Evolutionary conservation across 2,113 vertebrate genomes (phyloP), one percentile per base, ranked within the genome.

Genomic region (Tenrec ecaudatus): DNA sequence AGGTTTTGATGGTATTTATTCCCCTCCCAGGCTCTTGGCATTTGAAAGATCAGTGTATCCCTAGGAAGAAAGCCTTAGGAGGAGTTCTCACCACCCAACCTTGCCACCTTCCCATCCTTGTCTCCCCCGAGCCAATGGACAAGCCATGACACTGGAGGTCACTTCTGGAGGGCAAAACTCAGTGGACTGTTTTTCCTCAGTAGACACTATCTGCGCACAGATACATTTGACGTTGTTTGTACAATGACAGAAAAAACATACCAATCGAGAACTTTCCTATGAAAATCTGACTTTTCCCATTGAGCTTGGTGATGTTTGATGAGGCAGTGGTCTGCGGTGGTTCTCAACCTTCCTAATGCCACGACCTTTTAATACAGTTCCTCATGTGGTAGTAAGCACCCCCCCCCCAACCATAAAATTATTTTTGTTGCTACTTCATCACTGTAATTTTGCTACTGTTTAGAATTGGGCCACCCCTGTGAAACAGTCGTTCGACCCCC

Each of bases 21-120:
- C 90, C 90, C 27, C 57, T 90, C 3, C 60, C n/a, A 16, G 31
- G 53, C 53, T 76, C 66, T 62, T 62, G 80, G 78, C 36, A 43
- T 80, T 85, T 85, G 84, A 93, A 88, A 90, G 83, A 68, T 38
- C 79, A 62, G 73, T 94, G 25, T 62, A 80, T 91, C 75, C 80
- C 40, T 40, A 40, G 40, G 40, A 40, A 40, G 40, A 40, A 40
- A 40, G 40, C 40, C 69, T 90, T 71, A 78, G 77, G 68, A 92
- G 40, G 43, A 10, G 33, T 47, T 47, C 66, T 53, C 36, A 29
- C 12, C 17, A 43, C 36, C 25, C 83, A 68, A 33, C 75, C 43
- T 53, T 83, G 33, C 57, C 71, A 78, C 33, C 7, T 9, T 27
- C 62, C n/a, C 25, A 58, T 33, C 27, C 23, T 87, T 76, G 20